Evolutionary conservation across 2,113 vertebrate species (phyloP), one percentile per base, ranked within the genome.

Genomic region (Bufo gargarizans): DNA sequence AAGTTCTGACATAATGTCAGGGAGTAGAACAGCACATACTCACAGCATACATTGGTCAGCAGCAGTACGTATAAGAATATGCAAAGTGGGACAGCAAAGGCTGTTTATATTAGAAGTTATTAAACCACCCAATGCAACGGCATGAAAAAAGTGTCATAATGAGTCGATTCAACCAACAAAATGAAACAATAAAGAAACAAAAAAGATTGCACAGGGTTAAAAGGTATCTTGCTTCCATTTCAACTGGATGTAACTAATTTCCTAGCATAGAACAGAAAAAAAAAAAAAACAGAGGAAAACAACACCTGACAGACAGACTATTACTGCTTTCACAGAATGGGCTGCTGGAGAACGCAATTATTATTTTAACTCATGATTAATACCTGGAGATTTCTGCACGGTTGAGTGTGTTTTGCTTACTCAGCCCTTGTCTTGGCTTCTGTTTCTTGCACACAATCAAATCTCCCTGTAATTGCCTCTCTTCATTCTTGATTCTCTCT

Each of bases 381-480:
- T 84, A 92, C 82, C 90, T 89, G 13, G 0, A 82, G 88, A 80
- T 33, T 59, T 45, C 92, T 87, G 86, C 85, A 86, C 0, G 1
- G 90, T 69, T 87, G 84, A 90, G 84, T 91, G 79, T 82, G 78
- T 91, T 92, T 90, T 0, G 17, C 88, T 89, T 89, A 5, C 20
- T 90, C 92, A 93, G 89, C 85, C 87, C 77, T 49, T 85, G 91
- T 84, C 82, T 85, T 90, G 67, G 89, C 83, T 85, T 82, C 90
- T 2, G 79, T 61, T 82, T 59, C 85, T 74, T 9, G 76, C 76
- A 45, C 71, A 77, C 1, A 0, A 58, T 87, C 3, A 2, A 83
- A 91, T 88, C 88, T 90, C 89, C 81, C 85, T 87, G 83, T 91
- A 92, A 92, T 92, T 91, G 86, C 87, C 87, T 92, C 83, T 89